Base-by-base conservation (phyloP, 2,113 vertebrate species). In the Crotalus horridus region DNA sequence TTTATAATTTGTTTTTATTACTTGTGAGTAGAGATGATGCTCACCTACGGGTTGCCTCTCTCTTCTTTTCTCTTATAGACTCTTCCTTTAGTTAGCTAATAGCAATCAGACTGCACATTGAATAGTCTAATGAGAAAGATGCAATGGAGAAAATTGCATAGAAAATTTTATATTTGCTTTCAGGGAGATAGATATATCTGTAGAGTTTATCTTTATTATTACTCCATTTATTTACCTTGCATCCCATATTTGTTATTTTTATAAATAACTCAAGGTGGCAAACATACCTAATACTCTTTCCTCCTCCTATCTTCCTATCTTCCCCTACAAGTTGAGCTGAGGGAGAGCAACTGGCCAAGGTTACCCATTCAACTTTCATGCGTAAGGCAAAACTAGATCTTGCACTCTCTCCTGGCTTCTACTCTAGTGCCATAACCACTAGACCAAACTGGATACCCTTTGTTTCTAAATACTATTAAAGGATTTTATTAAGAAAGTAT, bases 101-200 rank as follows among this genome's bases (percentile, higher is more conserved):
- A 92, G 92, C 92, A 89, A 58, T 48, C 59, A n/a, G 29, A 33
- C 69, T 7, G 17, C 26, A 56, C 39, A 48, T 33, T 56, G 61
- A 89, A 39, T 59, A 89, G 64, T 85, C 87, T 85, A 56, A 89
- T 89, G 64, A 93, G 39, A 89, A 89, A 89, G 7, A 61, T 74
- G 88, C n/a, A 46, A 90, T 90, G 53, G 88, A 89, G 43, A 89
- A 90, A 86, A 56, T 61, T 55, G 43, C 58, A n/a, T 56, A 55
- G 17, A 58, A 33, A 48, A 6, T 92, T 87, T 64, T 88, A 39
- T 54, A 39, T 53, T 89, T 85, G 87, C 87, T 89, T 89, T 92
- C 20, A 74, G 55, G 61, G 56, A 92, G 64, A 89, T 85, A 26
- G 58, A 92, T 92, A 88, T 24, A 85, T 89, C 43, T 89, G 59